Evolutionary conservation across 2,113 vertebrate species (phyloP).

Genomic region (Carassius auratus): DNA sequence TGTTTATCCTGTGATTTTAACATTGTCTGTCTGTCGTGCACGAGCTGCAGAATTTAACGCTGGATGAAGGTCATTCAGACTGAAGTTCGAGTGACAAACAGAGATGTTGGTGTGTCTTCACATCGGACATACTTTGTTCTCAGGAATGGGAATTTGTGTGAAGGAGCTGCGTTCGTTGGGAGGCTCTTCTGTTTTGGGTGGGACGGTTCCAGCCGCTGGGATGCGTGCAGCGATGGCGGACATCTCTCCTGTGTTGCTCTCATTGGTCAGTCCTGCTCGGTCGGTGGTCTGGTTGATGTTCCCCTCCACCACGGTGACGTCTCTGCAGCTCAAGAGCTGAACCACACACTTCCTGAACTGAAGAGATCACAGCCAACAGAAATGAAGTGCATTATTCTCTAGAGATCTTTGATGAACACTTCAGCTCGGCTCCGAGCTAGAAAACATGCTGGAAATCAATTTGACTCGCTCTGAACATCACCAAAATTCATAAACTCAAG

Average conservation of each 20-base stretch:
- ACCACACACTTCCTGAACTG: conserved; percentile 87
- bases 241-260: conserved; percentile 78
- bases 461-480: background rate
- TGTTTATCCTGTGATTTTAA: background rate
- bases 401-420: background rate
- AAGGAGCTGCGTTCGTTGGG: conserved; percentile 68
- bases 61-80: background rate
- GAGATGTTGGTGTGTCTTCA: conserved; percentile 35
- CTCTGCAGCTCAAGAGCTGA: conserved; percentile 76
- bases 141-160: conserved; percentile 72
- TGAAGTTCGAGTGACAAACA: background rate
- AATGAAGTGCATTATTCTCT: background rate
- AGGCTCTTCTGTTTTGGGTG: conserved; percentile 66
- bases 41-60: background rate
- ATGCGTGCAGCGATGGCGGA: conserved; percentile 69
- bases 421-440: background rate
- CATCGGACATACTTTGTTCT: conserved; percentile 79
- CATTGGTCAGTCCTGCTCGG: conserved; percentile 64
- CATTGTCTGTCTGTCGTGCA: background rate
- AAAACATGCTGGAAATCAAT: background rate
- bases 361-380: conserved; percentile 35
- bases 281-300: conserved; percentile 73
- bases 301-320: conserved; percentile 58
- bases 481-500: background rate
- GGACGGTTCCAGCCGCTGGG: conserved; percentile 54